phyloP scores from a whole-genome alignment of 1,140 invertebrate genomes.

The Galendromus occidentalis region DNA sequence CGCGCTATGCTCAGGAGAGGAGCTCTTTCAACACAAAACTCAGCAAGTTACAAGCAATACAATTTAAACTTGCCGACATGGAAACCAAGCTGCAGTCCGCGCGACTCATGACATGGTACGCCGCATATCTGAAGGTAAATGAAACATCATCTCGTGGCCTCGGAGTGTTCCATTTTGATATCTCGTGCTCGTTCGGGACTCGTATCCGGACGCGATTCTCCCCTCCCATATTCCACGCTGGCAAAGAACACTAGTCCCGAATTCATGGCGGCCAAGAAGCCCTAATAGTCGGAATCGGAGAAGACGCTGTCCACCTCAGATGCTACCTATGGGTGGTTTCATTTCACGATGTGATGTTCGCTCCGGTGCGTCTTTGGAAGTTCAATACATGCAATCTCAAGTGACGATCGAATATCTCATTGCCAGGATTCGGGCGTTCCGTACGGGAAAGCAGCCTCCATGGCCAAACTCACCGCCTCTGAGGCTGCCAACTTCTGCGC shows the following conservation, averaged over 20 bases:
- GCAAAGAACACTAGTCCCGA: no score
- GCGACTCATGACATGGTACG: constrained; percentile 68
- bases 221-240: no score
- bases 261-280: no score
- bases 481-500: constrained; percentile 74
- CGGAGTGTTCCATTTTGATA: background rate
- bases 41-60: constrained; percentile 64
- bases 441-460: constrained; percentile 41
- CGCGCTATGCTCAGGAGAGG: constrained; percentile 73
- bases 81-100: constrained; percentile 56
- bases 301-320: no score
- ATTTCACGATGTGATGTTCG: no score
- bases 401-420: no score
- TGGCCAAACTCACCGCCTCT: constrained; percentile 85
- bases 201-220: background rate
- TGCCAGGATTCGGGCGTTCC: background rate
- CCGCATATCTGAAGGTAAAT: constrained; percentile 58
- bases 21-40: constrained; percentile 69
- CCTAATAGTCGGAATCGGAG: no score
- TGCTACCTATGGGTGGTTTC: no score
- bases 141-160: background rate
- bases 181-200: background rate
- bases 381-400: no score
- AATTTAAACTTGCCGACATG: constrained; percentile 83
- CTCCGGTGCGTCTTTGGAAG: no score